Evolutionary conservation across 2,888 invertebrate species (phyloP).

Genomic region (Eretmocerus hayati): DNA sequence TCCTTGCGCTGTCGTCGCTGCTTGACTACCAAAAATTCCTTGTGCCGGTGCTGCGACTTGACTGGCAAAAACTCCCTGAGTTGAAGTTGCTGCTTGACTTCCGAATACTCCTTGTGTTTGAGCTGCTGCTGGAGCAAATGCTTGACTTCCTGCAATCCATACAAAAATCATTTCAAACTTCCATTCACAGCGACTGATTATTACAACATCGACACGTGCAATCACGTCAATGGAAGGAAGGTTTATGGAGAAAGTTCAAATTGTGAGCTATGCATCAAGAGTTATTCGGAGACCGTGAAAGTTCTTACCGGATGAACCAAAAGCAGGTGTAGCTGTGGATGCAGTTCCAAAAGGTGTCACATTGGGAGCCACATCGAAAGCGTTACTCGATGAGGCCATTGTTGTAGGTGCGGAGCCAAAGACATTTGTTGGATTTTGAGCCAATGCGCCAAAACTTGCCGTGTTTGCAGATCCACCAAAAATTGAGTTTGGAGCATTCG

Average conservation of each 20-base stretch:
- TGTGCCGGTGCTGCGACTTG: background rate
- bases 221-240: no score
- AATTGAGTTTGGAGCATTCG: no score
- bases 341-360: slow-evolving; percentile 8
- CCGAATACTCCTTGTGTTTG: no score
- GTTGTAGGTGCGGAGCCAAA: slow-evolving; percentile 10
- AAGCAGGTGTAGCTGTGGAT: background rate
- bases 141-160: no score
- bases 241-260: background rate
- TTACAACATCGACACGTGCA: no score
- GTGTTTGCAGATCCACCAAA: slow-evolving; percentile 16
- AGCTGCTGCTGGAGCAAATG: no score
- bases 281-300: no score
- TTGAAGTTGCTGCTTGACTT: no score
- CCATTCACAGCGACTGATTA: no score
- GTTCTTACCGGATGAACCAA: slow-evolving; percentile 10
- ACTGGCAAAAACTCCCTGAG: slow-evolving; percentile 6
- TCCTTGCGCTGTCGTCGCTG: slow-evolving; percentile 15
- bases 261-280: background rate
- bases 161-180: no score
- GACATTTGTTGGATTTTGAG: slow-evolving; percentile 9
- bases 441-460: slow-evolving; percentile 25
- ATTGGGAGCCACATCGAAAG: slow-evolving; percentile 11
- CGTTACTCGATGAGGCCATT: background rate
- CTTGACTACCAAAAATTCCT: slow-evolving; percentile 13